Base-by-base conservation (phyloP, 2,797 vertebrate genomes). In the Tamandua tetradactyla region DNA sequence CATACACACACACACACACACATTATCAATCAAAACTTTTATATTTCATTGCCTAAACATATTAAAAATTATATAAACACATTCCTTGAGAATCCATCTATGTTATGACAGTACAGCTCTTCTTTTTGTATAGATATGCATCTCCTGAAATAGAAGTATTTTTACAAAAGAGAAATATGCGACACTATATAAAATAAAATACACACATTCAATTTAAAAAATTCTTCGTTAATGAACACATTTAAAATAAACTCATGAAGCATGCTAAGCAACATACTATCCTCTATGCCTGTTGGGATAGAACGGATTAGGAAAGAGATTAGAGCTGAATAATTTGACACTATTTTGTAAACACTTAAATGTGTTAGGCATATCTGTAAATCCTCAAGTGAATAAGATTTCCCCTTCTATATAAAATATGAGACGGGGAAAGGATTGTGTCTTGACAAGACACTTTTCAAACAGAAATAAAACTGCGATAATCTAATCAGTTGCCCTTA, bases 341-440 rank as follows among this genome's bases (percentile, higher is more conserved):
- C 78, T 97, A 83, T 96, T 96, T 96, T 94, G 81, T 97, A 95
- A 97, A 96, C 87, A 96, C 57, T 93, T 91, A 91, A 96, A 94
- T 90, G 91, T 96, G 94, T 85, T 82, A 97, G 89, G 57, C 89
- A 76, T 87, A 93, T 94, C 87, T 95, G 79, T 79, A 91, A 96
- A 93, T 93, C 75, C 55, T 96, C 92, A 91, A 97, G 90, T 10
- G 23, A 90, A 74, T 94, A 80, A 96, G 68, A 96, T 61, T 61
- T 97, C 91, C 42, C 80, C 64, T 71, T 81, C 82, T 79, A 11
- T 0, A 79, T 89, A 85, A 93, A 94, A 93, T 37, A 49, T 6
- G 13, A 20, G n/a, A 55, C 68, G 69, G 59, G 52, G 64, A 49
- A 94, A 91, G 9, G 66, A 94, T 17, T 4, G 59, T 84, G 44